phyloP scores from a whole-genome alignment of 2,113 vertebrate genomes.

The Seriola rivoliana region DNA sequence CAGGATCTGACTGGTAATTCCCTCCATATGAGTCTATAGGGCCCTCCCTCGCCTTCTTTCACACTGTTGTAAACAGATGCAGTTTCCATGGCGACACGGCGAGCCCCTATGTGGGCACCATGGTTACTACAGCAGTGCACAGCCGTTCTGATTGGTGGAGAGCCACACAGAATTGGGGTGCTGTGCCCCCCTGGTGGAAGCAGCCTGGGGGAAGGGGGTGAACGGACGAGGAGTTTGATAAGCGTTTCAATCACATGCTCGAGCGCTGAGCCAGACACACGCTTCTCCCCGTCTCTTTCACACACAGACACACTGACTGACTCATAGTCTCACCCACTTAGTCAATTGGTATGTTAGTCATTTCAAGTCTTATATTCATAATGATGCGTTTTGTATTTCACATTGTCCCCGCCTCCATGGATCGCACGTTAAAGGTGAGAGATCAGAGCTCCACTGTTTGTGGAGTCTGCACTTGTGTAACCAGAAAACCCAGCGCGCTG shows the following conservation, averaged over 20 bases:
- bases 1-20: conserved; percentile 25
- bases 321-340: conserved; percentile 82
- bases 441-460: conserved; percentile 56
- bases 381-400: conserved; percentile 54
- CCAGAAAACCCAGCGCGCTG: conserved; percentile 40
- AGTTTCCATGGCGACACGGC: conserved; percentile 91
- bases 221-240: conserved; percentile 74
- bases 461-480: conserved; percentile 49
- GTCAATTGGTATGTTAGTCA: conserved; percentile 74
- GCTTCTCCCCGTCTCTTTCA: conserved; percentile 54
- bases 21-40: conserved; percentile 29
- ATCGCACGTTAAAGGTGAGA: conserved; percentile 49
- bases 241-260: conserved; percentile 77
- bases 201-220: conserved; percentile 61
- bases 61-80: conserved; percentile 92
- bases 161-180: conserved; percentile 72
- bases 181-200: conserved; percentile 54
- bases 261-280: conserved; percentile 68
- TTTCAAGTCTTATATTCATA: conserved; percentile 75
- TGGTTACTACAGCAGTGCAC: conserved; percentile 83
- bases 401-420: conserved; percentile 34
- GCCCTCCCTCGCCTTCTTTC: conserved; percentile 54
- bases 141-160: conserved; percentile 74
- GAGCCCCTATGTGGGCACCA: conserved; percentile 84
- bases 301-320: conserved; percentile 75